Base-by-base conservation (phyloP, 2,888 invertebrate species). In the Philopedon plagiatum region DNA sequence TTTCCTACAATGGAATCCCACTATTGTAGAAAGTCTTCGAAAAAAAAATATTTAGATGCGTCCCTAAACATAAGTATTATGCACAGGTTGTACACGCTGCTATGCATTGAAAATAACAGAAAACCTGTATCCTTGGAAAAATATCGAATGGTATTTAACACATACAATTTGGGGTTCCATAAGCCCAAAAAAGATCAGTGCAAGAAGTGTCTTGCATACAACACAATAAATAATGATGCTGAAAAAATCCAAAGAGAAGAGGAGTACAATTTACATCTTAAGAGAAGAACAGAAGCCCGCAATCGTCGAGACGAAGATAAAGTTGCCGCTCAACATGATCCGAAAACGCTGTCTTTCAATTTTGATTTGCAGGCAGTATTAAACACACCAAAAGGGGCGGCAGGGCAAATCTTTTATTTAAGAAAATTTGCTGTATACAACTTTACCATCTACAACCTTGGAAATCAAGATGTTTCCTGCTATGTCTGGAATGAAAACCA, bases 401-500 rank as follows among this genome's bases (percentile, higher is more conserved):
- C 26, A 26, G 7, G 26, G 26, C 26, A 26, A 26, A 26, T 26
- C 26, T 26, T 26, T 7, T 26, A 26, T 26, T 26, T 26, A 26
- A 26, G 26, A 7, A 26, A 26, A 26, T 26, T n/a, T n/a, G n/a
- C n/a, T n/a, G n/a, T n/a, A n/a, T n/a, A n/a, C n/a, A n/a, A n/a
- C n/a, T n/a, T n/a, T n/a, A n/a, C n/a, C n/a, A n/a, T n/a, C n/a
- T n/a, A n/a, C n/a, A n/a, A n/a, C n/a, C n/a, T n/a, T n/a, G n/a
- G n/a, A n/a, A n/a, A 80, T 73, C 78, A 81, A 76, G 76, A 80
- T 29, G 79, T 78, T 57, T 57, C 68, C 39, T 81, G 79, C 75
- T 78, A 78, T 71, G 67, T 78, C 39, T 79, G 79, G 80, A 75
- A 80, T 73, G 78, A 82, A 72, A 79, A 78, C 11, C 74, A 80